phyloP scores from a whole-genome alignment of 2,113 vertebrate species.

The Heloderma charlesbogerti region DNA sequence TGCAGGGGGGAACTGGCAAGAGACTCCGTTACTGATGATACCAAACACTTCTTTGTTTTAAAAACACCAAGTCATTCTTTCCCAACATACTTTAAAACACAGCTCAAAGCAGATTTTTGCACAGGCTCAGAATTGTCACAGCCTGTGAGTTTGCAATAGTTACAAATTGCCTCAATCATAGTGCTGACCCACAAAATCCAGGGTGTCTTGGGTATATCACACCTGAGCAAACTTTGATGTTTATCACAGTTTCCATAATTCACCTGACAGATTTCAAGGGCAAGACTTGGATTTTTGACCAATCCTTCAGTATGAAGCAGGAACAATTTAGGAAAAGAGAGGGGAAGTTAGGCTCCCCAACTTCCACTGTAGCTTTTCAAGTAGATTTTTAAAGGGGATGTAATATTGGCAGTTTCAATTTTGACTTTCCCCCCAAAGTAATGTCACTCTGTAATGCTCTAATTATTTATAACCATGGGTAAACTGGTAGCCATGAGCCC shows the following conservation, averaged over 20 bases:
- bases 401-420: neutral
- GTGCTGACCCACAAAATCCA: neutral
- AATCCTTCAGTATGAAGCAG: neutral
- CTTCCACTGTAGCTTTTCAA: neutral
- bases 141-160: neutral
- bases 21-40: slow-evolving; percentile 27
- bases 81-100: slow-evolving; percentile 28
- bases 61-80: neutral
- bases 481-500: neutral
- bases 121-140: neutral
- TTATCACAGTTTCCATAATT: neutral
- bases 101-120: slow-evolving; percentile 23
- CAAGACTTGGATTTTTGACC: neutral
- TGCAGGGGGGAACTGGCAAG: neutral
- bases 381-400: neutral
- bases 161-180: neutral
- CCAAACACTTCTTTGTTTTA: slow-evolving; percentile 17
- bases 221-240: neutral
- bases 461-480: neutral
- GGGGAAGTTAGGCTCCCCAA: neutral
- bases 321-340: neutral
- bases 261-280: neutral
- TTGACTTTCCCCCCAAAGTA: neutral
- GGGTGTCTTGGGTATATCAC: neutral
- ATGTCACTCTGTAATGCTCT: neutral